Conservation (phyloP, 2,113 vertebrate genomes). For the Vidua macroura region DNA sequence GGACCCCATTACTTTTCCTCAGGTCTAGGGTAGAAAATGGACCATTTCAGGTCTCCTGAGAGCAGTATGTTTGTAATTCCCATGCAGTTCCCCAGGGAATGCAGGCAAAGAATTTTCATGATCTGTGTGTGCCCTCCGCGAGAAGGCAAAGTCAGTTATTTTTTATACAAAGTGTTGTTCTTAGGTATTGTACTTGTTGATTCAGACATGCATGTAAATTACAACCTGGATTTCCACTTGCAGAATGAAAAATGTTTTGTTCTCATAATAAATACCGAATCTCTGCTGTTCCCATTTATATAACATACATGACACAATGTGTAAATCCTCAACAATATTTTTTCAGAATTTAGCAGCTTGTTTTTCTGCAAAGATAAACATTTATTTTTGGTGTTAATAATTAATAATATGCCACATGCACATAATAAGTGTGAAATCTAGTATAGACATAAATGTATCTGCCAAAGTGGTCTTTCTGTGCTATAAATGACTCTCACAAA, state of each 20-base stretch:
- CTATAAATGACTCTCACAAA: constrained; percentile 32
- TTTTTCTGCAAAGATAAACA: constrained; percentile 54
- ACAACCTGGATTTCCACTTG: background rate
- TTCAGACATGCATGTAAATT: background rate
- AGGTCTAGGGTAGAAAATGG: background rate
- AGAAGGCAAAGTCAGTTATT: constrained; percentile 23
- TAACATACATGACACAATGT: constrained; percentile 48
- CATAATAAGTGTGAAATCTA: constrained; percentile 49
- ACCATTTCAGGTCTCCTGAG: background rate
- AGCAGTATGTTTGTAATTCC: constrained; percentile 13
- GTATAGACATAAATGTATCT: constrained; percentile 35
- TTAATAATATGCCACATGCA: constrained; percentile 57
- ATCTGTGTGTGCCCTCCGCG: background rate
- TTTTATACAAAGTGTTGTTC: background rate
- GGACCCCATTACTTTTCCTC: background rate
- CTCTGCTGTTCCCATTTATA: constrained; percentile 31
- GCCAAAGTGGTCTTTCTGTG: constrained; percentile 49
- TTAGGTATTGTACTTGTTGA: background rate
- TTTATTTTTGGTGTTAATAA: constrained; percentile 64
- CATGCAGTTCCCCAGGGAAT: background rate
- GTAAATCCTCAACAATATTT: constrained; percentile 60
- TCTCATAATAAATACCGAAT: constrained; percentile 41
- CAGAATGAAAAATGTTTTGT: constrained; percentile 24
- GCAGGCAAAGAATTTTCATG: background rate
- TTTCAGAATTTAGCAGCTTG: constrained; percentile 61